Evolutionary conservation across 92 coral and sea anemone genomes (phyloP), one percentile per base, ranked within the genome.

Genomic region (Paramuricea clavata): DNA sequence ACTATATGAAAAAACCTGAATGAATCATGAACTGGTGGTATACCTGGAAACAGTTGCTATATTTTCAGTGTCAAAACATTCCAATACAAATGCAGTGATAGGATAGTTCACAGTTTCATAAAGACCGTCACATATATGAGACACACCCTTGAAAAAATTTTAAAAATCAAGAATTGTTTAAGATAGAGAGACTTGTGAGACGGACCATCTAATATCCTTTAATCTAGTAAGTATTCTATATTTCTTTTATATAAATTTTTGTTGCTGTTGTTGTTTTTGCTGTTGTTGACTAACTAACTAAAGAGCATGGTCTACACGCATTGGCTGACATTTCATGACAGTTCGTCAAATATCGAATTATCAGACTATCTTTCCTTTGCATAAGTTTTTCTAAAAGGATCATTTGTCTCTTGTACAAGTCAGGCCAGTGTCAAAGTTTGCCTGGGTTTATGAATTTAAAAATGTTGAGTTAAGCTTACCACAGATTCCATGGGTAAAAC

Each of bases 61-160:
- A 69, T 86, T 79, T 33, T 84, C 81, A 62, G 86, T 83, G 22
- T 92, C 89, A 30, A 68, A 81, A 61, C 95, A 92, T 65, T 95
- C 89, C 43, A 89, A 93, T 34, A 97, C 89, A 71, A 97, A 93
- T 1, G 94, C 90, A 19, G 87, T 93, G 13, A 98, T 91, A 32
- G 98, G 99, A 68, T 90, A 97, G 86, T 93, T 83, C 25, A 54
- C 86, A 49, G 93, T 88, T 81, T 97, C 98, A 83, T 85, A 94
- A 2, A 94, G 73, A 81, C 91, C 93, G 19, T 87, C 36, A 75
- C 92, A 90, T 34, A 97, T 74, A 25, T 89, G 85, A 30, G 78
- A 78, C 22, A 91, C 89, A 8, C 89, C 82, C 99, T 97, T 82
- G 25, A 56, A 59, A 88, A 33, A 70, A n/a, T n/a, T n/a, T n/a